Conservation (phyloP, 2,797 vertebrate genomes). For the Phalanger gymnotis region DNA sequence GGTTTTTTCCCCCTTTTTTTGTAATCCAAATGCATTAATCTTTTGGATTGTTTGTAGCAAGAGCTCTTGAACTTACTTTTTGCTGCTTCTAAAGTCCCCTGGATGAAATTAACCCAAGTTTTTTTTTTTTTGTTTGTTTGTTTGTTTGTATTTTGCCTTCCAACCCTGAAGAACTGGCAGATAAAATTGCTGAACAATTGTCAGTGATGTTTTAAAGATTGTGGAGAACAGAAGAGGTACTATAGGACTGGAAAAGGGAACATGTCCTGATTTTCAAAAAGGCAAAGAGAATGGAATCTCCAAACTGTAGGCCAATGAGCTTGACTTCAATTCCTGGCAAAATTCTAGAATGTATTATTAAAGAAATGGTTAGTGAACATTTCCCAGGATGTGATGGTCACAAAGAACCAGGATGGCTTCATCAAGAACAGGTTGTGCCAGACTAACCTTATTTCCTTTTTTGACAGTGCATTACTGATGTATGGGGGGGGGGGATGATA, state of each 20-base stretch:
- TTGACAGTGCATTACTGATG: background rate
- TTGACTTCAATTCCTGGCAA: background rate
- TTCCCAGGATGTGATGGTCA: background rate
- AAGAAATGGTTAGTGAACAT: background rate
- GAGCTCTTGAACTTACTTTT: slow-evolving; percentile 80
- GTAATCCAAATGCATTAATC: slow-evolving; percentile 70
- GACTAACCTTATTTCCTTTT: background rate
- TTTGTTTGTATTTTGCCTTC: slow-evolving; percentile 55
- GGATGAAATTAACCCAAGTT: slow-evolving; percentile 77
- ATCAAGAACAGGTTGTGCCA: background rate
- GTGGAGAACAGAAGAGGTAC: background rate
- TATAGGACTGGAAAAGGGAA: background rate
- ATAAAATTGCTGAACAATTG: background rate
- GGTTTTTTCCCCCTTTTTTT: slow-evolving; percentile 77
- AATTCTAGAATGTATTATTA: background rate
- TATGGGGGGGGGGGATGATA: background rate
- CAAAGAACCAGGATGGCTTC: background rate
- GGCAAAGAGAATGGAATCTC: background rate
- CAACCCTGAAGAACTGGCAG: background rate
- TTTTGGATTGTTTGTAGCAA: slow-evolving; percentile 84
- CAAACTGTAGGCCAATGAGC: background rate
- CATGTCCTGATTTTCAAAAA: background rate
- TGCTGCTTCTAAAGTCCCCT: slow-evolving; percentile 74
- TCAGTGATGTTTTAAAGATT: background rate
- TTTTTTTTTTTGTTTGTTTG: slow-evolving; percentile 68